phyloP scores from a whole-genome alignment of 2,797 vertebrate genomes.

The Takifugu rubripes region DNA sequence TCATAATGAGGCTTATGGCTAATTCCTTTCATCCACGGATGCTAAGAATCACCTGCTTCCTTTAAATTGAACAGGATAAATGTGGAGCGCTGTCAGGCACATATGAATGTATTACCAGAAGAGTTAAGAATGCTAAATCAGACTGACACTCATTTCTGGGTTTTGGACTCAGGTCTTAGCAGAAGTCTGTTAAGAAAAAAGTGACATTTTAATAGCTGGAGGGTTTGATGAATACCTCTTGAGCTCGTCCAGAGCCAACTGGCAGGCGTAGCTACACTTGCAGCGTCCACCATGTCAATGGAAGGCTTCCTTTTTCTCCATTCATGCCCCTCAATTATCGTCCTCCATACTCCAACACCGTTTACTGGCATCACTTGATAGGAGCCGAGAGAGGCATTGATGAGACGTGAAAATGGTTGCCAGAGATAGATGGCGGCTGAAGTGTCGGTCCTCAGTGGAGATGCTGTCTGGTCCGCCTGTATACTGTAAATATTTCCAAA shows the following conservation, averaged over 20 bases:
- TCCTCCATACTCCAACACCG: constrained; percentile 3
- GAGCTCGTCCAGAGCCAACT: constrained; percentile 36
- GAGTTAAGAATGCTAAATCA: constrained; percentile 43
- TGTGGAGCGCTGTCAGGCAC: constrained; percentile 33
- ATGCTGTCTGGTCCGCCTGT: no score
- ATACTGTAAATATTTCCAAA: no score
- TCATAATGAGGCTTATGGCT: constrained; percentile 53
- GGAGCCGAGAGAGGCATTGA: constrained; percentile 15
- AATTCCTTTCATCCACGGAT: constrained; percentile 46
- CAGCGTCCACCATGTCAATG: constrained; percentile 41
- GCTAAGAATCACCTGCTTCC: constrained; percentile 46
- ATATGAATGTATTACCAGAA: constrained; percentile 39
- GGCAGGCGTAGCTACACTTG: constrained; percentile 35
- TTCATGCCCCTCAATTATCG: constrained; percentile 28
- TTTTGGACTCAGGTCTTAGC: constrained; percentile 10
- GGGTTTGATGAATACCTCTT: constrained; percentile 31
- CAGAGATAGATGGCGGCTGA: neutral
- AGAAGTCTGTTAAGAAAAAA: constrained; percentile 19
- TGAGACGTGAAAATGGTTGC: neutral
- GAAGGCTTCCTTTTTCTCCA: constrained; percentile 26
- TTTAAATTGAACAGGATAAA: constrained; percentile 49
- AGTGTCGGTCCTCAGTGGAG: no score
- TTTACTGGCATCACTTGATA: constrained; percentile 24
- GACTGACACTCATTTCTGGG: constrained; percentile 28
- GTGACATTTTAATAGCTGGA: constrained; percentile 26